Evolutionary conservation across 92 coral and sea anemone genomes (phyloP), one percentile per base, ranked within the genome.

Genomic region (Zoanthus sansibaricus): DNA sequence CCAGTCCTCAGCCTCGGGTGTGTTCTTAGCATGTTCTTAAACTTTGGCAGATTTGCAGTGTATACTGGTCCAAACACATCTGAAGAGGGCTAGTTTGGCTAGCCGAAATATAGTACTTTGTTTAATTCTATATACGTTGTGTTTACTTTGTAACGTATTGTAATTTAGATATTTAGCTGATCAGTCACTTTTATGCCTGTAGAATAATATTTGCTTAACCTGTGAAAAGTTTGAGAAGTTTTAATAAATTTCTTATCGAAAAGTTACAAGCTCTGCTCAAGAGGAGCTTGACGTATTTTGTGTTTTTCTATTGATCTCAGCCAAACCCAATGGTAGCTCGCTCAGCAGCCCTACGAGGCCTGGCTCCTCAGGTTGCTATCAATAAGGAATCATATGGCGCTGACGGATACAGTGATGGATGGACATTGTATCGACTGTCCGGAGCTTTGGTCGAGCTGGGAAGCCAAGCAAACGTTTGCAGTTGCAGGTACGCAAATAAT

Each of bases 361-460:
- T 79, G 25, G 84, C 44, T 21, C 84, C 84, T 79, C 84, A 79
- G 52, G 74, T 64, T 0, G 48, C 20, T 20, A 9, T 79, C 11
- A 13, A 62, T 7, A 21, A 45, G 37, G 42, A 64, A 13, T 74
- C 84, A 6, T 79, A 64, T 54, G 84, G 84, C 48, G 42, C 31
- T 48, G 44, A 79, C 20, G 84, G 84, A 10, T 64, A 79, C 21
- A 62, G 73, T 10, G 72, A 42, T n/a, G 84, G 73, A 1, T 79
- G 84, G 84, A 33, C 84, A 21, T 13, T 79, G 84, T 79, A 61
- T 69, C 56, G 18, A 7, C 58, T 79, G 46, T 61, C 84, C 7
- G 84, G 84, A 9, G 84, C 56, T 52, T 69, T 79, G 17, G 73
- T 79, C 15, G 84, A 79, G 72, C 31, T 79, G 21, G 84, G 84